These are phyloP conservation scores for Atlantisia rogersi DNA, from an alignment of 2,113 vertebrate genomes.

Conservation along the genomic window DNA sequence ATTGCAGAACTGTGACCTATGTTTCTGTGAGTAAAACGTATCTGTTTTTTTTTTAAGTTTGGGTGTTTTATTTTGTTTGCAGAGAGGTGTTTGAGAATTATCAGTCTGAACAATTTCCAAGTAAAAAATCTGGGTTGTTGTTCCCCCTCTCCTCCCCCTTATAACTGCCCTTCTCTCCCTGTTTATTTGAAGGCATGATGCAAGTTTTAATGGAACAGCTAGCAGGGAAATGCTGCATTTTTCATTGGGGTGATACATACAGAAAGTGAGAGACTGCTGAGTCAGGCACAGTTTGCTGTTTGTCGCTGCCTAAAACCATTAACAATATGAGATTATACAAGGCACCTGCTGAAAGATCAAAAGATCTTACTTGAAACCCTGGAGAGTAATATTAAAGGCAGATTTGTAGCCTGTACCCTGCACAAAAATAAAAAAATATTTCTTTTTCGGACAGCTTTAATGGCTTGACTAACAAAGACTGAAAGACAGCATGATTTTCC, in stretches of 20 bases:
- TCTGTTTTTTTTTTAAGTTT: not conserved
- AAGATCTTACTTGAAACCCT: not conserved
- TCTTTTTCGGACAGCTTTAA: not conserved
- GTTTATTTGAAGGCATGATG: not conserved
- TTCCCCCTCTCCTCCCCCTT: rapidly evolving
- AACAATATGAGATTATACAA: slow-evolving; percentile 14
- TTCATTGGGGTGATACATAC: not conserved
- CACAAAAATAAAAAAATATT: not conserved
- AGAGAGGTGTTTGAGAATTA: not conserved
- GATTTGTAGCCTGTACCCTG: not conserved
- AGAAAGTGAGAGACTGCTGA: slow-evolving; percentile 42
- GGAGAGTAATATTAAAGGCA: not conserved
- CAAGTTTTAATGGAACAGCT: not conserved
- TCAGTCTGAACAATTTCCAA: not conserved
- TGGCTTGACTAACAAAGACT: not conserved
- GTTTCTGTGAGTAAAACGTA: rapidly evolving
- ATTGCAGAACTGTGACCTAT: not conserved
- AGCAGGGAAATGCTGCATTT: slow-evolving; percentile 1
- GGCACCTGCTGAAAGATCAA: slow-evolving; percentile 27
- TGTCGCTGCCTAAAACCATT: slow-evolving; percentile 15
- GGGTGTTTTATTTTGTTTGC: not conserved
- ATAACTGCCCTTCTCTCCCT: not conserved
- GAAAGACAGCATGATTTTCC: not conserved
- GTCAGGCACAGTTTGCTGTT: slow-evolving; percentile 14
- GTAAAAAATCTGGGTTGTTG: not conserved